A percentile compares a stretch with the other conserved stretches of the same genome.
Conservation (phyloP, 2,888 invertebrate species). For the Cheilosia grossa region DNA sequence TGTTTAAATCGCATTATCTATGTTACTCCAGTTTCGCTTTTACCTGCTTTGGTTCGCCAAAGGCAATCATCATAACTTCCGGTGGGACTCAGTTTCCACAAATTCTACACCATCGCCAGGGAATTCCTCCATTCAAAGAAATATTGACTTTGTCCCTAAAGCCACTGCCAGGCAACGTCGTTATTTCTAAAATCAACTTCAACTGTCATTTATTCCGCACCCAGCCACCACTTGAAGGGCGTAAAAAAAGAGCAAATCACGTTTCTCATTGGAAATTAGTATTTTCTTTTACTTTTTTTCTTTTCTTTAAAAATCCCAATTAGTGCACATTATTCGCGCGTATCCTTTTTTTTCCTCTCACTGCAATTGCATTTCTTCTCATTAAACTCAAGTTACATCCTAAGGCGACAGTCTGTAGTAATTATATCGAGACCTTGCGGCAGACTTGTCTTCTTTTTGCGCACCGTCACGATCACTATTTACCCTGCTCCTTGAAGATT, state of each 20-base stretch:
- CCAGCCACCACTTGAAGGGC: slow-evolving; percentile 16
- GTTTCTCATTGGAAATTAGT: slow-evolving; percentile 57
- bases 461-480: slow-evolving; percentile 2
- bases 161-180: neutral
- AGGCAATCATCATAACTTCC: too few relatives aligned
- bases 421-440: slow-evolving; percentile 71
- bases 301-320: slow-evolving; percentile 63
- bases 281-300: slow-evolving; percentile 46
- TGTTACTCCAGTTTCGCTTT: too few relatives aligned
- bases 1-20: too few relatives aligned
- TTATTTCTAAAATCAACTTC: slow-evolving; percentile 18
- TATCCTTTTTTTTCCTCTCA: slow-evolving; percentile 49
- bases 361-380: slow-evolving; percentile 68
- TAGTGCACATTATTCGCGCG: slow-evolving; percentile 69
- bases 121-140: neutral
- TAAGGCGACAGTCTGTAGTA: slow-evolving; percentile 71
- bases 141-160: neutral
- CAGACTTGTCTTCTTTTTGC: slow-evolving; percentile 50
- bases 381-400: slow-evolving; percentile 67
- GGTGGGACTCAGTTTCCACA: too few relatives aligned
- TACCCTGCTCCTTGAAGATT: slow-evolving; percentile 13
- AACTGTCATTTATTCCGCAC: slow-evolving; percentile 18
- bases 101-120: too few relatives aligned
- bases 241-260: slow-evolving; percentile 47
- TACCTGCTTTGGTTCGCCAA: too few relatives aligned